Evolutionary conservation across 2,113 vertebrate species (phyloP), one percentile per base, ranked within the genome.

Genomic region (Rhinogobius similis): DNA sequence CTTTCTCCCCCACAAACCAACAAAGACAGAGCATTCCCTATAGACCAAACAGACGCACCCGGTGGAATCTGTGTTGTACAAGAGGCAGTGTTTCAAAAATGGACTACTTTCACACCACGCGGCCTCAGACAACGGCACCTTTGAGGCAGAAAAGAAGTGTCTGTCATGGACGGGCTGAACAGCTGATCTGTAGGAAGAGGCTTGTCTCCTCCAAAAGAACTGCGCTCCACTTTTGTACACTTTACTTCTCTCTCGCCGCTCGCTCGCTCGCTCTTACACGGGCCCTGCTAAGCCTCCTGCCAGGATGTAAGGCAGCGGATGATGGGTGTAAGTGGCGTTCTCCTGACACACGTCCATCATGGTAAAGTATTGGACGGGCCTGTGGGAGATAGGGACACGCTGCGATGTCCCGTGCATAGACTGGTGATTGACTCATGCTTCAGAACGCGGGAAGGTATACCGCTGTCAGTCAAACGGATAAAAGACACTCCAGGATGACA

Each of bases 141-240:
- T 72, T 68, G 48, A 77, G 73, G 73, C 68, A 80, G 70, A 79
- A 62, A 73, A 80, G 70, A 81, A 52, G 55, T 21, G 71, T 81
- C 76, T 85, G 82, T 79, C 83, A 82, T 80, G 58, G 36, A 18
- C 65, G 78, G 69, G 62, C 80, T 74, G 66, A 86, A 85, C 85
- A 91, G 86, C 84, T 86, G 84, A 90, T 80, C 79, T 67, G 79
- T 83, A 81, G 78, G 72, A 90, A 77, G 84, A 81, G 65, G 74
- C 65, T 69, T 66, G 80, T 76, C 78, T 75, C 70, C 78, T 83
- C 76, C 71, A 68, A 73, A 62, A 76, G 73, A 87, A 55, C 62
- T 9, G 46, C 65, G 77, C 69, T 52, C 81, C 62, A 43, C 55
- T 55, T 36, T 55, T 55, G 46, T 46, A 50, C 78, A 56, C 73